A percentile compares a stretch with the other conserved stretches of the same genome.
Evolutionary conservation across 2,113 vertebrate genomes (phyloP).

Genomic region (Castor canadensis): DNA sequence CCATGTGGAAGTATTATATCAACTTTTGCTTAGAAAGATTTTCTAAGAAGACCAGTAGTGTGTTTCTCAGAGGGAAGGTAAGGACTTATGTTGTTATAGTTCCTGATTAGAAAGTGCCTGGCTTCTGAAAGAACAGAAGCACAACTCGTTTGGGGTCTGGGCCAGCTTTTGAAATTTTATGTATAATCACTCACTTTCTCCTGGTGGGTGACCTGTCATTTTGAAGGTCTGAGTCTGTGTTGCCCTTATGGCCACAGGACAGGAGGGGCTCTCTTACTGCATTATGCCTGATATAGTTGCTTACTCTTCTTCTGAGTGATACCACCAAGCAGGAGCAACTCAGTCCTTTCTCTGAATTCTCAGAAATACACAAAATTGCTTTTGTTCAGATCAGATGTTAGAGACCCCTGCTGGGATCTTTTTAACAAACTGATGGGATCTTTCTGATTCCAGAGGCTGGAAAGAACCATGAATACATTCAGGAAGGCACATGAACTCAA

Average conservation of each 20-base stretch:
- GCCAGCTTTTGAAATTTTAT: background rate
- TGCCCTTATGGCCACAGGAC: background rate
- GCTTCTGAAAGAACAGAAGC: background rate
- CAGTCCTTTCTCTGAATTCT: background rate
- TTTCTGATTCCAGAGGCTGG: slow-evolving; percentile 87
- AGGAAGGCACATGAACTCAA: slow-evolving; percentile 87
- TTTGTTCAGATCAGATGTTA: background rate
- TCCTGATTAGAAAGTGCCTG: background rate
- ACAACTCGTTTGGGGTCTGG: background rate
- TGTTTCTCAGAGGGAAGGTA: slow-evolving; percentile 91
- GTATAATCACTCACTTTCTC: background rate
- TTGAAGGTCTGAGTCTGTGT: background rate
- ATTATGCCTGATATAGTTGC: background rate
- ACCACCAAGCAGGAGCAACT: background rate
- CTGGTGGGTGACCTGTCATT: background rate
- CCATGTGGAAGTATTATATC: slow-evolving; percentile 94
- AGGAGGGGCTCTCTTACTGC: background rate
- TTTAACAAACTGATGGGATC: background rate
- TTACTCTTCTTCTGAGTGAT: background rate
- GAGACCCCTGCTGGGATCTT: background rate
- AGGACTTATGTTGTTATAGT: background rate
- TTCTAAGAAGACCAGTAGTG: slow-evolving; percentile 93
- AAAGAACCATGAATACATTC: slow-evolving; percentile 87
- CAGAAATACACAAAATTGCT: background rate
- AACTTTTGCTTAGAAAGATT: slow-evolving; percentile 91